Conservation (phyloP, 2,797 vertebrate genomes). For the Martes flavigula region DNA sequence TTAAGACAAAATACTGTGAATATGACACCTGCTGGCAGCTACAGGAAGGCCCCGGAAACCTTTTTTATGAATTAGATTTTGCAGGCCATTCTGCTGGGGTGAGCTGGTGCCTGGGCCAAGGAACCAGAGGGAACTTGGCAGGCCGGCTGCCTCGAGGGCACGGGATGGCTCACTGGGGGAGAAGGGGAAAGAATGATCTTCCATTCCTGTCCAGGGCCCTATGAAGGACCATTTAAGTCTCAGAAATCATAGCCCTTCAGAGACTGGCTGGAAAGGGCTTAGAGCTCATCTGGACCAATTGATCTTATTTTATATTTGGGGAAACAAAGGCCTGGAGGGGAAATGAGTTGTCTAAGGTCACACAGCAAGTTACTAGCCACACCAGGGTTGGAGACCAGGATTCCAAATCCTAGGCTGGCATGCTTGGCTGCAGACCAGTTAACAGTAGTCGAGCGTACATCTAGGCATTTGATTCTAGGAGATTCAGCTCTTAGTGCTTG, state of each 20-base stretch:
- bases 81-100: conserved; percentile 10
- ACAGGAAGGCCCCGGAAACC: conserved; percentile 47
- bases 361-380: not conserved
- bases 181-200: not conserved
- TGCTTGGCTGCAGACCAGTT: not conserved
- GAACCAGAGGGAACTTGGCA: not conserved
- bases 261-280: not conserved
- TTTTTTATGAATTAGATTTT: conserved; percentile 43
- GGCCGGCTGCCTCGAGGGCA: not conserved
- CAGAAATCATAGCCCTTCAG: not conserved
- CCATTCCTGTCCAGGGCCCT: not conserved
- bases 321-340: not conserved
- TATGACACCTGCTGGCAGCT: conserved; percentile 61
- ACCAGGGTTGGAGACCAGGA: not conserved
- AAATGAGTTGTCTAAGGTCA: not conserved
- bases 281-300: not conserved
- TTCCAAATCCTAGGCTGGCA: not conserved
- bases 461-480: not conserved
- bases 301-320: not conserved
- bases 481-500: not conserved
- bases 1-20: conserved; percentile 58
- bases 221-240: not conserved
- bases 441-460: not conserved
- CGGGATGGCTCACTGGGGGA: not conserved
- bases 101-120: not conserved